These are phyloP conservation scores for Bovichtus diacanthus DNA, from an alignment of 2,797 vertebrate genomes.

Conservation along the genomic window DNA sequence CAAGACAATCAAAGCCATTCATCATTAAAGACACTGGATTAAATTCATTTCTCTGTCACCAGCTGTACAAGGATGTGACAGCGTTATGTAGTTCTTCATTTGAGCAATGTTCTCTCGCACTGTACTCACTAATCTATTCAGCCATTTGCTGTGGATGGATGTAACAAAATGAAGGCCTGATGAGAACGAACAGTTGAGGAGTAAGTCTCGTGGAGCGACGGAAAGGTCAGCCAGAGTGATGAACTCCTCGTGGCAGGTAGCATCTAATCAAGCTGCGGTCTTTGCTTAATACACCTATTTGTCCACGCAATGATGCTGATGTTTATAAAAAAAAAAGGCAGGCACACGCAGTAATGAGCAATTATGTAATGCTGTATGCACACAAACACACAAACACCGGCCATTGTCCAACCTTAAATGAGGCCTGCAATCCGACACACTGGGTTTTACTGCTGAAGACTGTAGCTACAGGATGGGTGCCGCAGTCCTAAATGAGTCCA, in stretches of 20 bases:
- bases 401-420: constrained; percentile 68
- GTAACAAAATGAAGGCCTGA: constrained; percentile 59
- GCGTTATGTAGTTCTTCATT: background rate
- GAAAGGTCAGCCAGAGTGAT: constrained; percentile 78
- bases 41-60: constrained; percentile 25
- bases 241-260: constrained; percentile 73
- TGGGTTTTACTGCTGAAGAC: constrained; percentile 62
- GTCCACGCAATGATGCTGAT: constrained; percentile 56
- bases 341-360: constrained; percentile 26
- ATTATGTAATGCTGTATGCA: constrained; percentile 11
- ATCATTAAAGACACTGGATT: constrained; percentile 31
- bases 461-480: constrained; percentile 64
- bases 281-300: constrained; percentile 75
- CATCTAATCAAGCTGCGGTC: constrained; percentile 72
- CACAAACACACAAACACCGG: constrained; percentile 3
- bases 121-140: constrained; percentile 28
- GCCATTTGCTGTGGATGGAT: constrained; percentile 25
- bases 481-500: constrained; percentile 70
- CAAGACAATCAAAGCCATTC: constrained; percentile 40
- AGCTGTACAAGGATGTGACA: background rate
- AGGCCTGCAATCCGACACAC: constrained; percentile 64
- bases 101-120: constrained; percentile 4
- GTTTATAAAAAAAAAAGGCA: constrained; percentile 34
- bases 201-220: constrained; percentile 44
- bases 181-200: constrained; percentile 52